A percentile compares a stretch with the other conserved stretches of the same genome.
Evolutionary conservation across 2,888 invertebrate genomes (phyloP).

Genomic region (Drosophila ezoana): DNA sequence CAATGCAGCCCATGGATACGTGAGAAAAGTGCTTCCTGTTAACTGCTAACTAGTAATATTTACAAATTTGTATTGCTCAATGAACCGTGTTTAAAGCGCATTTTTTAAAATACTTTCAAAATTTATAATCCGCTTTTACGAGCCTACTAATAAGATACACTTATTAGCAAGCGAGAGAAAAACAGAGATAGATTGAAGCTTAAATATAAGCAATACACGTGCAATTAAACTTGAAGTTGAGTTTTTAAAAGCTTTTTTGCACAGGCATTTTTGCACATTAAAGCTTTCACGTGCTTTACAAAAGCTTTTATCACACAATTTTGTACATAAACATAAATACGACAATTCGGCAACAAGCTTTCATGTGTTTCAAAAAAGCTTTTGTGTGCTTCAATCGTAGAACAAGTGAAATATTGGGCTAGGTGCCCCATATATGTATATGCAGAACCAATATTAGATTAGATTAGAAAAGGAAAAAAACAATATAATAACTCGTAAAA

Average conservation of each 20-base stretch:
- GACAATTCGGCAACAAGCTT: not conserved
- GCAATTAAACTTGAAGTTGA: not conserved
- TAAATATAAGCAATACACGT: not conserved
- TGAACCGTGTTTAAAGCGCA: no score
- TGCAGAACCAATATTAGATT: conserved; percentile 8
- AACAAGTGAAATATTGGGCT: conserved; percentile 7
- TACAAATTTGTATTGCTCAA: no score
- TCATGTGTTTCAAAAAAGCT: no score
- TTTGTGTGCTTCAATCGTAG: not conserved
- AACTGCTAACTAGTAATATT: not conserved
- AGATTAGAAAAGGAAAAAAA: conserved; percentile 17
- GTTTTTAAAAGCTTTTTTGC: not conserved
- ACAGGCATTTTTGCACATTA: not conserved
- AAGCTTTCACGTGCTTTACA: not conserved
- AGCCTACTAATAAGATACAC: no score
- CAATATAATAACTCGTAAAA: conserved; percentile 1
- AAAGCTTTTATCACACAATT: not conserved
- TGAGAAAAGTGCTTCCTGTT: conserved; percentile 6
- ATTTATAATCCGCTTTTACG: no score
- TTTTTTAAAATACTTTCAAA: no score
- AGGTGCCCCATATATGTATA: conserved; percentile 6
- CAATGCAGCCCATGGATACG: conserved; percentile 3
- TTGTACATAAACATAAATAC: no score
- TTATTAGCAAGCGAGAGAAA: no score
- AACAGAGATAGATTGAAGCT: not conserved